A percentile compares a stretch with the other conserved stretches of the same genome.
phyloP scores from a whole-genome alignment of 2,797 vertebrate genomes.

The Oreortyx pictus region DNA sequence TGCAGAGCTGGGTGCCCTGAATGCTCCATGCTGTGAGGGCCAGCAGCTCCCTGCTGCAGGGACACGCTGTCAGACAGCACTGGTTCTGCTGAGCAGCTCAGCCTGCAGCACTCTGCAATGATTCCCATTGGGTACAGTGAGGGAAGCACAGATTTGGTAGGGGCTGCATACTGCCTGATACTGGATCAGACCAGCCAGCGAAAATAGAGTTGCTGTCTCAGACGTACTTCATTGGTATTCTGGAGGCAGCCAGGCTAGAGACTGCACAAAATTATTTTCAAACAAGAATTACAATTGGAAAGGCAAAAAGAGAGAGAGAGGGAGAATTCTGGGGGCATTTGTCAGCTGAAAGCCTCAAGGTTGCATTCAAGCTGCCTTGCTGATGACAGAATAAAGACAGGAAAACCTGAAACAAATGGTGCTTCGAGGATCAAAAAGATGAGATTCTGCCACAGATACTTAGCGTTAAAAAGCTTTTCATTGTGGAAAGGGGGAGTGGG shows the following conservation, averaged over 20 bases:
- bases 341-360: conserved; percentile 39
- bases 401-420: conserved; percentile 31
- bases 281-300: conserved; percentile 58
- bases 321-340: conserved; percentile 45
- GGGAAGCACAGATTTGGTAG: not conserved
- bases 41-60: not conserved
- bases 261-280: conserved; percentile 66
- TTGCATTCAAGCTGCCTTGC: not conserved
- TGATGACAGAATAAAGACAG: conserved; percentile 13
- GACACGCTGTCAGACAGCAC: not conserved
- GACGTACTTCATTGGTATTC: conserved; percentile 60
- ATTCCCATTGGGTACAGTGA: not conserved
- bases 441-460: conserved; percentile 1
- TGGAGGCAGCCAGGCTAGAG: conserved; percentile 31
- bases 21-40: fast-evolving
- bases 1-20: not conserved
- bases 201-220: conserved; percentile 15
- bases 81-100: not conserved
- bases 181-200: not conserved
- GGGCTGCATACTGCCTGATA: not conserved
- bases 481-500: not conserved
- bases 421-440: not conserved
- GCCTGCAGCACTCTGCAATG: not conserved
- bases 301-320: conserved; percentile 35
- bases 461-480: conserved; percentile 19